phyloP scores from a whole-genome alignment of 2,113 vertebrate genomes.

The Shinisaurus crocodilurus region DNA sequence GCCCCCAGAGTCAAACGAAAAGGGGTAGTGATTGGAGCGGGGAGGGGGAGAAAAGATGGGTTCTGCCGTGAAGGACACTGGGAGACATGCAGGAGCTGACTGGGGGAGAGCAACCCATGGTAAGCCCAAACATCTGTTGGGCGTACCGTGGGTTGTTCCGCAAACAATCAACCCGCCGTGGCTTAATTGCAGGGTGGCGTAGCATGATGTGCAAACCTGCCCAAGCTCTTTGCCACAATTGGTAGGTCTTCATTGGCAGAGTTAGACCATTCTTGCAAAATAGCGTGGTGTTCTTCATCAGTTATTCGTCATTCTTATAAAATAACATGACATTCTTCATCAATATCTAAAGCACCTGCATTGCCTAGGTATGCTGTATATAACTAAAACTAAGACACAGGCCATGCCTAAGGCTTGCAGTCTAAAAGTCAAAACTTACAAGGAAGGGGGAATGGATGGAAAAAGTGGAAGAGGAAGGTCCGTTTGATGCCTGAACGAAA shows the following conservation, averaged over 20 bases:
- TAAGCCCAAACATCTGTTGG: too few relatives aligned
- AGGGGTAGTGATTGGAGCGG: too few relatives aligned
- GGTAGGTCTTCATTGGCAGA: accelerated
- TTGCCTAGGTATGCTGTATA: not conserved
- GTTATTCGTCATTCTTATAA: too few relatives aligned
- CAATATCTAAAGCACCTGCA: not conserved
- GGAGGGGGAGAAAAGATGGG: too few relatives aligned
- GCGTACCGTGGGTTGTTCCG: too few relatives aligned
- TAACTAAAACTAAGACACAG: not conserved
- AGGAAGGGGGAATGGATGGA: not conserved
- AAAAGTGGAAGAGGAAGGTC: not conserved
- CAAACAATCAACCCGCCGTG: too few relatives aligned
- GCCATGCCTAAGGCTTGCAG: not conserved
- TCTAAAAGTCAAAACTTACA: not conserved
- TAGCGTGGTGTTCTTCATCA: not conserved
- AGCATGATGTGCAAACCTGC: too few relatives aligned
- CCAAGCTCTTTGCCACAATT: not conserved
- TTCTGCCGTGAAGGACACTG: too few relatives aligned
- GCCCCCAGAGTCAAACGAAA: too few relatives aligned
- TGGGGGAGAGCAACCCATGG: too few relatives aligned
- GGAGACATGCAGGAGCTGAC: too few relatives aligned
- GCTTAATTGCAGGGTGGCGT: too few relatives aligned
- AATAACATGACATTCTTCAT: not conserved
- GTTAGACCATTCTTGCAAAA: not conserved
- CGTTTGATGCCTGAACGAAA: not conserved